These are phyloP conservation scores for Liasis olivaceus DNA, from an alignment of 2,797 vertebrate species.

Conservation along the genomic window DNA sequence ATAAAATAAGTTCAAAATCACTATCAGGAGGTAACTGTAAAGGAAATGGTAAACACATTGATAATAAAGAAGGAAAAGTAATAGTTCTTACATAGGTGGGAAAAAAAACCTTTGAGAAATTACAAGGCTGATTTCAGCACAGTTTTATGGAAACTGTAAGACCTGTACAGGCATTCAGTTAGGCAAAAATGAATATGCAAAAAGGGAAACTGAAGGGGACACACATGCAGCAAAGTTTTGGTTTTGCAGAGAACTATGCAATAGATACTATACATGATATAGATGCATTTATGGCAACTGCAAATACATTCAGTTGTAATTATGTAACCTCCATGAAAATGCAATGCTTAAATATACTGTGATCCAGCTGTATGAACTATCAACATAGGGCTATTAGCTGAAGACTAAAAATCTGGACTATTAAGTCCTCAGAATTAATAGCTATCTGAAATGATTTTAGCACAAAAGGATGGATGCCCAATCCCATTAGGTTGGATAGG, in stretches of 20 bases:
- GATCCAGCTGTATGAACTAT: neutral
- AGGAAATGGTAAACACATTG: neutral
- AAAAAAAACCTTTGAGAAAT: neutral
- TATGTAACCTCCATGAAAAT: neutral
- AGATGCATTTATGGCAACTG: neutral
- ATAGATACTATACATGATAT: neutral
- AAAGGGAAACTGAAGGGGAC: neutral
- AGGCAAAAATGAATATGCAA: neutral
- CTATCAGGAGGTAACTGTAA: neutral
- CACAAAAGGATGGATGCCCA: neutral
- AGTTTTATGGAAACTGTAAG: neutral
- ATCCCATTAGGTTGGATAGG: neutral
- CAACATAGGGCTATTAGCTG: neutral
- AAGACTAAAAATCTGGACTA: neutral
- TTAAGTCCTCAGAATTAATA: neutral
- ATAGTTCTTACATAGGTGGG: neutral
- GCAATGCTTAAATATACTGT: neutral
- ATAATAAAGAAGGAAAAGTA: neutral
- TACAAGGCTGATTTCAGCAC: neutral
- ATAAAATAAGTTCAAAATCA: neutral
- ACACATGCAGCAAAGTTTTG: neutral
- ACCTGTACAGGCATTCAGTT: neutral
- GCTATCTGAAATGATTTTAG: neutral
- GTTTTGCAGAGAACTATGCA: neutral
- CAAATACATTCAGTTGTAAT: neutral